Percentiles rank a stretch among this genome's conserved stretches.
These are phyloP conservation scores for Trachelus troglodyta DNA, from an alignment of 2,888 invertebrate genomes.

Conservation along the genomic window DNA sequence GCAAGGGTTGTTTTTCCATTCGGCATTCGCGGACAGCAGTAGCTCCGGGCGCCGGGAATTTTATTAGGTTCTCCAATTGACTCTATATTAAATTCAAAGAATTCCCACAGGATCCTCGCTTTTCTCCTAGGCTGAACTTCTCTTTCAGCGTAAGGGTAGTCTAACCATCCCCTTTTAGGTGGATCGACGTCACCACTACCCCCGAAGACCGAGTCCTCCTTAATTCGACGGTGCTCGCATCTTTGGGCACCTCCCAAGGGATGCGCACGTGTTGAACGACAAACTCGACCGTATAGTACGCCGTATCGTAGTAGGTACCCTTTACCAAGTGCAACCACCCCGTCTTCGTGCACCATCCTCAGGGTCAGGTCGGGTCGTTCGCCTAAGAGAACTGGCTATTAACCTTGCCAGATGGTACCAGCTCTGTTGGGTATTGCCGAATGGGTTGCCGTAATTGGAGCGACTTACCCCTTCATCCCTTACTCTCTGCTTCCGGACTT, in stretches of 20 bases:
- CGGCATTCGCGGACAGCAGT: slow-evolving; percentile 11
- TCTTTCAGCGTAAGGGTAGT: slow-evolving; percentile 22
- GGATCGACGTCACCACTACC: slow-evolving; percentile 19
- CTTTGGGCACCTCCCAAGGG: slow-evolving; percentile 38
- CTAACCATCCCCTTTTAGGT: slow-evolving; percentile 3
- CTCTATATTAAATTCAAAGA: slow-evolving; percentile 64
- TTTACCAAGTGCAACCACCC: slow-evolving; percentile 2
- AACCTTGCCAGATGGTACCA: slow-evolving; percentile 38
- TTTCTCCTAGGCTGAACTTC: slow-evolving; percentile 21
- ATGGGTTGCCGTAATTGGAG: slow-evolving; percentile 30
- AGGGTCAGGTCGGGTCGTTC: slow-evolving; percentile 36
- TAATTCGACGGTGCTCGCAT: slow-evolving; percentile 30
- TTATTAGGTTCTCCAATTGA: slow-evolving; percentile 63
- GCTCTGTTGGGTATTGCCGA: slow-evolving; percentile 20
- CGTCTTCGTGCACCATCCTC: slow-evolving; percentile 14
- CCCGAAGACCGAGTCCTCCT: slow-evolving; percentile 15
- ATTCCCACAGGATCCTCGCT: slow-evolving; percentile 48
- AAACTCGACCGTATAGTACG: slow-evolving; percentile 15
- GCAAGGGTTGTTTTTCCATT: slow-evolving; percentile 44
- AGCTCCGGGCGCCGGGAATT: slow-evolving; percentile 55
- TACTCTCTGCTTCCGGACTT: background rate
- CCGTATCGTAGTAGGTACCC: background rate
- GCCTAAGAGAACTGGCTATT: slow-evolving; percentile 38
- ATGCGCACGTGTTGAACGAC: slow-evolving; percentile 44
- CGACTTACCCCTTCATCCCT: slow-evolving; percentile 25